Percentiles rank a stretch among this genome's conserved stretches.
Evolutionary conservation across 2,797 vertebrate genomes (phyloP).

Genomic region (Enteromius fasciolatus): DNA sequence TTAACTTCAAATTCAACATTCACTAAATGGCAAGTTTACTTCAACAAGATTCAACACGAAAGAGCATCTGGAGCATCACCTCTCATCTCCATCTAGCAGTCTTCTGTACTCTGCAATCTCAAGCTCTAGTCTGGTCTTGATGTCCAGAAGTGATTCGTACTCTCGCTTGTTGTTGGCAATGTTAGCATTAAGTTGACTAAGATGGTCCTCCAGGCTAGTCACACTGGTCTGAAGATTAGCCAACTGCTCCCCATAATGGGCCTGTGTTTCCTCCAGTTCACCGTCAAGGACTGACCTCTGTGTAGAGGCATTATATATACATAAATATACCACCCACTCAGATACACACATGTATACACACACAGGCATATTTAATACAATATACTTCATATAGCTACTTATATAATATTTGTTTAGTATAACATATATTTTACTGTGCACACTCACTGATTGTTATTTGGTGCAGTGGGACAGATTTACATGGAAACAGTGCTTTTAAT

Average conservation of each 20-base stretch:
- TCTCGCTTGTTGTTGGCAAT: conserved; percentile 82
- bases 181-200: conserved; percentile 75
- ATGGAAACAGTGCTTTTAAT: not conserved
- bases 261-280: conserved; percentile 67
- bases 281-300: conserved; percentile 71
- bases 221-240: conserved; percentile 77
- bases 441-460: not conserved
- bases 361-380: not conserved
- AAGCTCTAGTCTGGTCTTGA: conserved; percentile 85
- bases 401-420: not conserved
- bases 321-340: not conserved
- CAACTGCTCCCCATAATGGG: conserved; percentile 60
- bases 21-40: too few relatives aligned
- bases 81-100: conserved; percentile 81
- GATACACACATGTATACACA: not conserved
- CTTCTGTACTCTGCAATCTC: conserved; percentile 88
- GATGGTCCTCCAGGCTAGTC: conserved; percentile 75
- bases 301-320: not conserved
- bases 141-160: conserved; percentile 82
- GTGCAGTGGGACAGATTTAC: not conserved
- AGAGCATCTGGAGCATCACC: conserved; percentile 12
- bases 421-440: not conserved
- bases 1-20: too few relatives aligned
- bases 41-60: too few relatives aligned
- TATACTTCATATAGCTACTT: not conserved